A percentile compares a stretch with the other conserved stretches of the same genome.
These are phyloP conservation scores for Hystrix cristata DNA, from an alignment of 2,113 vertebrate genomes.

Conservation along the genomic window DNA sequence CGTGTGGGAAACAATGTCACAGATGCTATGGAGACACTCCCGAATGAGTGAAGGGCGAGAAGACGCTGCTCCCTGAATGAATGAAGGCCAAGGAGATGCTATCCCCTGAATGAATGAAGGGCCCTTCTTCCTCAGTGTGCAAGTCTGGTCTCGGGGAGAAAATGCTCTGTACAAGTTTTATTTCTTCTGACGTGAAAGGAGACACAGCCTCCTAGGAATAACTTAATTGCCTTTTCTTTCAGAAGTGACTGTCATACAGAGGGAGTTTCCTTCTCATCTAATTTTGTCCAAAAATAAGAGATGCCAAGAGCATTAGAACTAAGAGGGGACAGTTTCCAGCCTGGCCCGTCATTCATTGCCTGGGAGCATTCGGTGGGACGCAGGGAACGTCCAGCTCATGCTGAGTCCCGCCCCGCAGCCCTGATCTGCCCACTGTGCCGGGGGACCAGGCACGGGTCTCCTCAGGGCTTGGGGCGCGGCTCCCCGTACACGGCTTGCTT, in stretches of 20 bases:
- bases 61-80: accelerated
- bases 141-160: neutral
- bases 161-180: accelerated
- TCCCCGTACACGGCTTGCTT: too few species aligned
- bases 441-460: neutral
- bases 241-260: conserved; percentile 14
- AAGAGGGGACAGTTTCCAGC: neutral
- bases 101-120: accelerated
- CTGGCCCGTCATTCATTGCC: neutral
- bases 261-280: conserved; percentile 37
- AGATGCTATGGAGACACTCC: accelerated
- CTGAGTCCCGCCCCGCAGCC: accelerated
- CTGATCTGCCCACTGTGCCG: neutral
- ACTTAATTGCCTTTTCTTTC: conserved; percentile 40
- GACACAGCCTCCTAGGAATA: neutral
- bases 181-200: neutral
- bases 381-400: too few species aligned
- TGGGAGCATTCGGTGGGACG: too few species aligned
- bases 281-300: conserved; percentile 42
- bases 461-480: too few species aligned
- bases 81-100: neutral
- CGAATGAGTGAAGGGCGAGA: accelerated
- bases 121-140: accelerated
- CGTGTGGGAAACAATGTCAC: accelerated
- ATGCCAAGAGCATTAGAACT: neutral